Base-by-base conservation (phyloP, 2,888 invertebrate species). In the Blomia tropicalis region DNA sequence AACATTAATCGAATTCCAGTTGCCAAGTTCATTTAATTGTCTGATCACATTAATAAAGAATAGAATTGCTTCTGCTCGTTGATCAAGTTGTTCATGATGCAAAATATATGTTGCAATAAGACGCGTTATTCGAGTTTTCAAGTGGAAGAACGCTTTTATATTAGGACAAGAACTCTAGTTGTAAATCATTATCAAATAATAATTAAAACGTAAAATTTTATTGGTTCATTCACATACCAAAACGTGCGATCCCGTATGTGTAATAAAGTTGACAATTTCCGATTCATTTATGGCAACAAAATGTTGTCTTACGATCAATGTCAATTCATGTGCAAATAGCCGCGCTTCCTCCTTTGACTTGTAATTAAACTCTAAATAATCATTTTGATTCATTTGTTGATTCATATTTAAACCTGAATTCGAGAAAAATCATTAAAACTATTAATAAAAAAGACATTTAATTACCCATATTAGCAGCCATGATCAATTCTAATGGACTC, bases 301-400 rank as follows among this genome's bases (percentile, higher is more conserved):
- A 23, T 54, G 32, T 5, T 61, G 19, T 27, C 54, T 36, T 29
- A 54, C 31, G 1, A 61, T 61, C 7, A 61, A 25, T 5, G 61
- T 56, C 32, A 61, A 61, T 27, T 61, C 61, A 29, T 61, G 43
- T 11, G 61, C 61, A 4, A 61, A 31, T n/a, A 61, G 36, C 36
- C n/a, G 5, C 23, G 27, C 22, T 19, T 61, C n/a, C 7, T 61
- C 54, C 2, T 25, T 29, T 3, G 61, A 54, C 14, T 32, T 23
- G 11, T 25, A 53, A 23, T 60, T 17, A 30, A 56, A 56, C 19
- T 56, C 32, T 1, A 25, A 14, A 2, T 3, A 56, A 7, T 54
- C 22, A 19, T 54, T 23, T 7, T 11, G 11, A 25, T 36, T 5
- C 11, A 29, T 14, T 14, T 56, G 2, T 11, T 17, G 7, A 17